Evolutionary conservation across 2,888 invertebrate genomes (phyloP).

Genomic region (Poecilobothrus nobilitatus): DNA sequence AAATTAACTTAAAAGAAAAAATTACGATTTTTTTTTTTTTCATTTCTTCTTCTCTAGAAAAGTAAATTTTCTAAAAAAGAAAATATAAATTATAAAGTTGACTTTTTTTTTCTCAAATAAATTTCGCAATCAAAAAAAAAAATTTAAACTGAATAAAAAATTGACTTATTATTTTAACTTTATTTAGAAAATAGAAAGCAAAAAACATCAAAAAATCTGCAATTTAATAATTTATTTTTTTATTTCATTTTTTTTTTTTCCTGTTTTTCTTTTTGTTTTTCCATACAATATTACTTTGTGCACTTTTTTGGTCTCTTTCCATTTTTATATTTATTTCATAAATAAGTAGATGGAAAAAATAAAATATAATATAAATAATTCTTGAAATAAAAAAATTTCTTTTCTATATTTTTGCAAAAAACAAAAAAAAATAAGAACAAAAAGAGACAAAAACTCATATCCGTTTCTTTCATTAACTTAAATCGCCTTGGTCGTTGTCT

Average conservation of each 20-base stretch:
- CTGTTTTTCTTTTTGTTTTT: background rate
- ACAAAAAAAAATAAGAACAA: too few relatives aligned
- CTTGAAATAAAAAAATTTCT: background rate
- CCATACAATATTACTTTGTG: too few relatives aligned
- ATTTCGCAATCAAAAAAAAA: too few relatives aligned
- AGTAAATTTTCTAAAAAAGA: too few relatives aligned
- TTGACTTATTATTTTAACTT: background rate
- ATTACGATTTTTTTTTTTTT: too few relatives aligned
- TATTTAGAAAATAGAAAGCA: background rate
- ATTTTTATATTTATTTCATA: background rate
- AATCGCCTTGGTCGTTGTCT: background rate
- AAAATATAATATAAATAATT: background rate
- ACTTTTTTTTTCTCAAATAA: too few relatives aligned
- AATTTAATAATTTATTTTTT: background rate
- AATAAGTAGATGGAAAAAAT: background rate
- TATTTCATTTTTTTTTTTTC: background rate
- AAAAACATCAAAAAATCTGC: background rate
- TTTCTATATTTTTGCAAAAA: background rate
- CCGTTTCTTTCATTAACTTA: slow-evolving; percentile 3
- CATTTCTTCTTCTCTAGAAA: too few relatives aligned
- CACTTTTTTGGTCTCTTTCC: background rate
- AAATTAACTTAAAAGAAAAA: too few relatives aligned
- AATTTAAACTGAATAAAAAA: background rate
- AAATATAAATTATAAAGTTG: too few relatives aligned
- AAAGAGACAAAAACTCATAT: background rate